phyloP scores from a whole-genome alignment of 1,140 invertebrate species.

The Coptotermes formosanus region DNA sequence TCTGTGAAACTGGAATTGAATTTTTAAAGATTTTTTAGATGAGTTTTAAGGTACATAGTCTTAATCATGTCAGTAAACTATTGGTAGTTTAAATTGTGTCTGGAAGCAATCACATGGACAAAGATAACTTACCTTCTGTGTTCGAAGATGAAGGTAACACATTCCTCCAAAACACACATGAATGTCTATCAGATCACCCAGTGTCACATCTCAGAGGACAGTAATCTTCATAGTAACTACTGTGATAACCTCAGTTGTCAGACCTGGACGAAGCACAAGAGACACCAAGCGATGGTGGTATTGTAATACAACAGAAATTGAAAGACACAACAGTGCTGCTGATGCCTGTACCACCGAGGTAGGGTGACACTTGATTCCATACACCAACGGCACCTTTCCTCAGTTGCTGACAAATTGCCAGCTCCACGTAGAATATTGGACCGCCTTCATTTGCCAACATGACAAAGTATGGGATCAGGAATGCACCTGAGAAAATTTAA shows the following conservation, averaged over 20 bases:
- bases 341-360: slow-evolving; percentile 84
- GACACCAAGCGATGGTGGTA: slow-evolving; percentile 97
- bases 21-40: no score
- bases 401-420: slow-evolving; percentile 88
- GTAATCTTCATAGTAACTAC: no score
- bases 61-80: no score
- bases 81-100: no score
- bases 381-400: slow-evolving; percentile 92
- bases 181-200: no score
- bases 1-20: no score
- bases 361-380: slow-evolving; percentile 89
- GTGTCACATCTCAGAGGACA: no score
- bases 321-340: slow-evolving; percentile 93
- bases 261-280: slow-evolving; percentile 83
- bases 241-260: not conserved
- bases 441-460: slow-evolving; percentile 92
- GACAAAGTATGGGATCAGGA: slow-evolving; percentile 90
- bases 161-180: no score
- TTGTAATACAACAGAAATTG: slow-evolving; percentile 99
- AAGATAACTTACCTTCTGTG: no score
- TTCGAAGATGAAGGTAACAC: no score
- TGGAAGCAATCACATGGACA: no score
- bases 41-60: no score
- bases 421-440: slow-evolving; percentile 91
- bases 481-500: slow-evolving; percentile 62